Conservation (phyloP, 2,888 invertebrate genomes). For the Venustoraphidia nigricollis region DNA sequence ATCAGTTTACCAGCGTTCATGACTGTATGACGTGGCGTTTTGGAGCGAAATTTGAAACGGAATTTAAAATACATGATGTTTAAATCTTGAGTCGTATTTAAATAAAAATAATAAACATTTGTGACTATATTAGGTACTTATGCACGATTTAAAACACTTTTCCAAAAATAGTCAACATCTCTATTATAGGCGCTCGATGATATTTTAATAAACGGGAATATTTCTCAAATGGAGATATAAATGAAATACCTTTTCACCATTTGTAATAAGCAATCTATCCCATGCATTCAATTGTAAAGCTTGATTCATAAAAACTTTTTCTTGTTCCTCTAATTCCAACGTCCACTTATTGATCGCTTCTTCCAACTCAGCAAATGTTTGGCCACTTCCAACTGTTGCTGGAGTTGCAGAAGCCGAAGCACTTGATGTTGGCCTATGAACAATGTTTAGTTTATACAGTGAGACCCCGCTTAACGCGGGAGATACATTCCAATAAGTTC, state of each 20-base stretch:
- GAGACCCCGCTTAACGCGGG: no score
- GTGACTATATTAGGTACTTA: no score
- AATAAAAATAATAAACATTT: no score
- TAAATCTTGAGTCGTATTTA: no score
- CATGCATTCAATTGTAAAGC: conserved; percentile 92
- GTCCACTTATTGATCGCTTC: conserved; percentile 92
- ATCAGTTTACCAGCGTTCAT: no score
- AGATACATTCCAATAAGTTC: no score
- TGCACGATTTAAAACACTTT: no score
- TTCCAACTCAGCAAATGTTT: conserved; percentile 76
- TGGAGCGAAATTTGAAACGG: no score
- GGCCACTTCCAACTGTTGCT: conserved; percentile 27
- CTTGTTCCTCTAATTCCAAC: conserved; percentile 80
- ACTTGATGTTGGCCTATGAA: conserved; percentile 15
- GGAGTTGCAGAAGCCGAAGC: conserved; percentile 26
- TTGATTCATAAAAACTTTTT: conserved; percentile 82
- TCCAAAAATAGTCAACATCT: no score
- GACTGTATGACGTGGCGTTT: no score
- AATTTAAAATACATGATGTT: no score
- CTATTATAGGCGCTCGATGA: no score
- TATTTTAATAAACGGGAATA: background rate
- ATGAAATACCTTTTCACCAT: conserved; percentile 66
- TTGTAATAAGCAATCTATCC: conserved; percentile 79
- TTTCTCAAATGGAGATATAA: conserved; percentile 3
- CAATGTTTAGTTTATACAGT: conserved; percentile 1